Base-by-base conservation (phyloP, 1,140 invertebrate species). In the Zaprionus taronus region DNA sequence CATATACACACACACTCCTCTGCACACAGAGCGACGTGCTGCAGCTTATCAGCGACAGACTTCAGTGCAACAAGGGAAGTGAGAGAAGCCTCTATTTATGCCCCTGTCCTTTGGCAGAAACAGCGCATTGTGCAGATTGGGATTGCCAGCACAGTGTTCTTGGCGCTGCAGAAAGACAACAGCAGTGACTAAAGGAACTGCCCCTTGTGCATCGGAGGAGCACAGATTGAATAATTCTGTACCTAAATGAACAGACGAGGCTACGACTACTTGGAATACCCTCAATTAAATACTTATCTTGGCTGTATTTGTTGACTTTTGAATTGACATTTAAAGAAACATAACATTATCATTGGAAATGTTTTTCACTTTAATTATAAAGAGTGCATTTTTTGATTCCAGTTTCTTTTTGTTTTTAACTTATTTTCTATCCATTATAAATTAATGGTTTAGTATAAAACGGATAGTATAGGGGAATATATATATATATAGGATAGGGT, bases 11-110 rank as follows among this genome's bases (percentile, higher is more conserved):
- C 22, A 55, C 47, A 58, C 26, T 7, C 53, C 15, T 4, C 26
- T 31, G 12, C 24, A 56, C 17, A 64, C 24, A 64, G 15, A 28
- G 24, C 41, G 55, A 56, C 36, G 57, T 44, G 62, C n/a, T 41
- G 55, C 17, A 65, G 73, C 81, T 89, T 89, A 81, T 89, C 84
- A 84, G 69, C 65, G 57, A 66, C 70, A 71, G 67, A 55, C 68
- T 76, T 76, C 73, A 65, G 53, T 72, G 68, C 44, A 63, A 65
- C 44, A 71, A 68, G 55, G 61, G 73, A 76, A 65, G 34, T 17
- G 38, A 41, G 15, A 58, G 56, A 38, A 65, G 55, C 14, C 34
- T 36, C 62, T 72, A 62, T 64, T 61, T 57, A 49, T 47, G 63
- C 61, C 44, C 55, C 74, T 65, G 28, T 66, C 41, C 47, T 53